phyloP scores from a whole-genome alignment of 2,797 vertebrate genomes.

The Etheostoma nigrum region DNA sequence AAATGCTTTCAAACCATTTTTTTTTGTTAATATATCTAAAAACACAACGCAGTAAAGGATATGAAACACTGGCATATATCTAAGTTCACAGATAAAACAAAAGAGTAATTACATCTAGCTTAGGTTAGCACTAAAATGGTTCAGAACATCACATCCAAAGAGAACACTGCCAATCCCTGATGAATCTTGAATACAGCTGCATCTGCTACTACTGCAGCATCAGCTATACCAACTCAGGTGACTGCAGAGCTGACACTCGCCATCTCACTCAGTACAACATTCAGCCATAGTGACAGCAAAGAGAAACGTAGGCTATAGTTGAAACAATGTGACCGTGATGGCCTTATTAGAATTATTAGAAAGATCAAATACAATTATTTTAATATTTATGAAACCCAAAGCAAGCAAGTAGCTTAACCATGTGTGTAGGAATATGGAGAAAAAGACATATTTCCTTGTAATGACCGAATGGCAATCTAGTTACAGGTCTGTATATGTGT shows the following conservation, averaged over 20 bases:
- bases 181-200: conserved; percentile 67
- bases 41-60: background rate
- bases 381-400: background rate
- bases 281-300: background rate
- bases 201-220: conserved; percentile 54
- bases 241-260: conserved; percentile 42
- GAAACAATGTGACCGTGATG: background rate
- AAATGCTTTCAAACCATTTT: background rate
- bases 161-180: conserved; percentile 54
- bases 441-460: background rate
- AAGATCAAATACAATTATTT: background rate
- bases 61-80: background rate
- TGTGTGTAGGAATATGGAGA: background rate
- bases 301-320: background rate
- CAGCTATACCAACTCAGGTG: conserved; percentile 54
- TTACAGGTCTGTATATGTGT: conserved; percentile 15
- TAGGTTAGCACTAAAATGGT: conserved; percentile 53
- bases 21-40: background rate
- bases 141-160: conserved; percentile 33
- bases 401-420: background rate
- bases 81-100: background rate
- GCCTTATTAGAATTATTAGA: conserved; percentile 16
- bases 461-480: background rate
- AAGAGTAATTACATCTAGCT: conserved; percentile 39
- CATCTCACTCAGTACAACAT: conserved; percentile 10